Base-by-base conservation (phyloP, 2,113 vertebrate species). In the Morone chrysops region DNA sequence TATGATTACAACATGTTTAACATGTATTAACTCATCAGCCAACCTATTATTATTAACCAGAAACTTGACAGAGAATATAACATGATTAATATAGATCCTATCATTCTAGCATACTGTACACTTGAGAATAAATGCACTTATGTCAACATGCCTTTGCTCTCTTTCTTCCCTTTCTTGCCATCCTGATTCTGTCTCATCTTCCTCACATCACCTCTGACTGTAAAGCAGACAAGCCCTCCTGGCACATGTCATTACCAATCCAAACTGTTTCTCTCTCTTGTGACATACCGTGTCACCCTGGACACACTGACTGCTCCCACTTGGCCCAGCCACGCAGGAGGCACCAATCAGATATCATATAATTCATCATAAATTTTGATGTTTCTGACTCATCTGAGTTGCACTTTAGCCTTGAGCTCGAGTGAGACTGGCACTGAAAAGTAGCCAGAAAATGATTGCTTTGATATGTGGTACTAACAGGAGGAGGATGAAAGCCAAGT, bases 141-240 rank as follows among this genome's bases (percentile, higher is more conserved):
- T 47, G 62, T 60, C 62, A 56, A 16, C 59, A 40, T 16, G 45
- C 38, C 17, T 69, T 66, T 45, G 16, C 65, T 63, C 70, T 72
- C 47, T 66, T 54, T 45, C 85, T 69, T 1, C 65, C 75, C 31
- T 69, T 68, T 83, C 70, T 56, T 74, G 70, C 70, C 90, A 84
- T 84, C 84, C 87, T 87, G 88, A 86, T 91, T 87, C 81, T 84
- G 83, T 91, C 89, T 89, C 67, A 47, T 91, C 83, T 67, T 82
- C 75, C 73, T 90, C 84, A 31, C 87, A 41, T 90, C 89, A 91
- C 86, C 75, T 86, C 87, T 80, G 85, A 90, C 84, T 88, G 79
- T 74, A 79, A 82, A 92, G 83, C 81, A 89, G 84, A 87, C 87
- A 78, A 75, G 74, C 78, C 80, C 84, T 87, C 76, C 81, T 89